Evolutionary conservation across 2,113 vertebrate genomes (phyloP).

Genomic region (crab-eating macaque (Macaca fascicularis)): DNA sequence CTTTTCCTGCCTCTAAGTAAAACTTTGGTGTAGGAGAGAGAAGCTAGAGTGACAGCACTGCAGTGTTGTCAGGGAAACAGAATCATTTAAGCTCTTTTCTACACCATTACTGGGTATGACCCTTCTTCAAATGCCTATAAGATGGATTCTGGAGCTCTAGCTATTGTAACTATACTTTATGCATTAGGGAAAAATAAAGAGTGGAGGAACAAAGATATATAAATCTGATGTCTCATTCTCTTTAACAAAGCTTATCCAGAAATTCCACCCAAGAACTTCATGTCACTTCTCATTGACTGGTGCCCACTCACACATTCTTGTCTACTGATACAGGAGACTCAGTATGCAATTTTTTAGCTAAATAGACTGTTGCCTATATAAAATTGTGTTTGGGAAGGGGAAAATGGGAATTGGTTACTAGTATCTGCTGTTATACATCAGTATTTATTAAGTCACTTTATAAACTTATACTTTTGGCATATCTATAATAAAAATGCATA

Average conservation of each 20-base stretch:
- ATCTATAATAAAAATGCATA: not conserved
- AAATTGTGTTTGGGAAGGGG: not conserved
- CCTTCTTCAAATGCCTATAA: not conserved
- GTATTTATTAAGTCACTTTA: not conserved
- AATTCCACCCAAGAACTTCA: not conserved
- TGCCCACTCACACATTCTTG: not conserved
- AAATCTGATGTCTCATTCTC: not conserved
- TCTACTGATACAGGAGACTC: not conserved
- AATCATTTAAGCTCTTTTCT: not conserved
- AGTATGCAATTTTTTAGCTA: not conserved
- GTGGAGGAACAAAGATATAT: not conserved
- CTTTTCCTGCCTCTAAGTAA: not conserved
- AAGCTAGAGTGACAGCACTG: not conserved
- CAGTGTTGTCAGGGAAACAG: not conserved
- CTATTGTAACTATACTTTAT: not conserved
- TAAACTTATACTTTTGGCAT: not conserved
- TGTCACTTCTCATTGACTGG: not conserved
- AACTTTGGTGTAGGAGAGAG: not conserved
- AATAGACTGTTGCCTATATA: not conserved
- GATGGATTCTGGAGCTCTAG: not conserved
- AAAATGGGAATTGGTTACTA: not conserved
- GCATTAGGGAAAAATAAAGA: not conserved
- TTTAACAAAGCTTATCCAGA: not conserved
- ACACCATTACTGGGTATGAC: rapidly evolving
- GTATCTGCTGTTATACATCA: not conserved